These are phyloP conservation scores for Eulimnadia texana DNA, from an alignment of 1,140 invertebrate genomes.

Conservation along the genomic window DNA sequence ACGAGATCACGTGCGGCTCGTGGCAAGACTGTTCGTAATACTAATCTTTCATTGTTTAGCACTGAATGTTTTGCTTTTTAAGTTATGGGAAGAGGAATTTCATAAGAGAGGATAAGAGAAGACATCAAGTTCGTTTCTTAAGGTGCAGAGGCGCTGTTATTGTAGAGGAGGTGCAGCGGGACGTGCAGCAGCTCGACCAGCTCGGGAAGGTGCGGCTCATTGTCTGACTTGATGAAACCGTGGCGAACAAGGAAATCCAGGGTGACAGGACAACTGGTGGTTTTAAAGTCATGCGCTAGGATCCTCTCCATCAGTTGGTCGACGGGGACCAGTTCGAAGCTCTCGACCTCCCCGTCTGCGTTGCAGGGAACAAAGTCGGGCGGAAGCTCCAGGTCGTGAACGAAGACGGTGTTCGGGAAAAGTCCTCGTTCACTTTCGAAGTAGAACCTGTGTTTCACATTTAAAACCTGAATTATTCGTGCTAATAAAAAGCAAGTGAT, in stretches of 20 bases:
- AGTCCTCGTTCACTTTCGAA: conserved; percentile 82
- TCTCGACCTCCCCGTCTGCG: conserved; percentile 82
- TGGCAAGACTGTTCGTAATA: not conserved
- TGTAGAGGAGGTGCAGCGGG: conserved; percentile 57
- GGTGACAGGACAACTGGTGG: conserved; percentile 75
- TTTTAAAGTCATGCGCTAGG: conserved; percentile 72
- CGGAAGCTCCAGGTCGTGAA: conserved; percentile 86
- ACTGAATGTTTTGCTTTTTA: not conserved
- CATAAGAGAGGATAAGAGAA: not conserved
- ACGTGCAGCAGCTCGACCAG: conserved; percentile 73
- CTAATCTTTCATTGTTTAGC: not conserved
- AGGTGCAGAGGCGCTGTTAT: not conserved
- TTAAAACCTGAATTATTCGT: not conserved
- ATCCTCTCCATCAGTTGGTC: conserved; percentile 46
- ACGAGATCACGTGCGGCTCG: not conserved
- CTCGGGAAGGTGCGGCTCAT: conserved; percentile 67
- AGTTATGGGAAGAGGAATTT: not conserved
- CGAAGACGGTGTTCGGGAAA: conserved; percentile 86
- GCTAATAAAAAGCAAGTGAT: too few species aligned
- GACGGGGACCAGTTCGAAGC: conserved; percentile 68
- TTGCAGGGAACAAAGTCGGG: conserved; percentile 74
- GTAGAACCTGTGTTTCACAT: conserved; percentile 48
- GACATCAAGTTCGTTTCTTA: not conserved
- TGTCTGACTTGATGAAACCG: conserved; percentile 53
- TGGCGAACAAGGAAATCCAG: conserved; percentile 83